phyloP scores from a whole-genome alignment of 2,797 vertebrate genomes.

The Pitangus sulphuratus region DNA sequence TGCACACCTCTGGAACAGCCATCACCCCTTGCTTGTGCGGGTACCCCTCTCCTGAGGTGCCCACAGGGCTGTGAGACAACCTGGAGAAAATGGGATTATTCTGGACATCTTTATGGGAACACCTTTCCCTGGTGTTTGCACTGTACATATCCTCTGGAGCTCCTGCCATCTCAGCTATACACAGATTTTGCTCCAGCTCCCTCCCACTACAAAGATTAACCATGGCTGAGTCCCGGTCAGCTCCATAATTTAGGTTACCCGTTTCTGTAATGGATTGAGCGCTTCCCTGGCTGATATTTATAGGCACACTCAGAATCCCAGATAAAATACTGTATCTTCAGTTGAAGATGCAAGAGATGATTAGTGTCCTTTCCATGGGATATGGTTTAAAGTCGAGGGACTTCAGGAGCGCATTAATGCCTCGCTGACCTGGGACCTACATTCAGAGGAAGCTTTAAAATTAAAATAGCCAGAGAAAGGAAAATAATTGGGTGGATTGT shows the following conservation, averaged over 20 bases:
- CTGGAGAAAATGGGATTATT: not conserved
- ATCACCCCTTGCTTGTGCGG: accelerated
- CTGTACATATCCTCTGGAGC: not conserved
- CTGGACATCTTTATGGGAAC: not conserved
- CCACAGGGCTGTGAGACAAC: not conserved
- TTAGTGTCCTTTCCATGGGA: not conserved
- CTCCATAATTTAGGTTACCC: not conserved
- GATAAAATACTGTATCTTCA: constrained; percentile 27
- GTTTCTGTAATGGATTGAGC: not conserved
- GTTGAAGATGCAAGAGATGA: constrained; percentile 4
- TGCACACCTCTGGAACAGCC: not conserved
- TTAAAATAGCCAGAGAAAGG: not conserved
- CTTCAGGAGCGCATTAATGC: constrained; percentile 1
- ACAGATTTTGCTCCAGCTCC: not conserved
- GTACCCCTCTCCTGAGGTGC: accelerated
- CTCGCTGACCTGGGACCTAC: constrained; percentile 37
- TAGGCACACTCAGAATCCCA: constrained; percentile 8
- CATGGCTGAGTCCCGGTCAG: not conserved
- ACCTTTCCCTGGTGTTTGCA: not conserved
- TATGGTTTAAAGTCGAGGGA: not conserved
- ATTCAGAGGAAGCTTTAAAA: constrained; percentile 23
- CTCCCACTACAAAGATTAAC: not conserved
- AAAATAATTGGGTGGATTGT: constrained; percentile 36
- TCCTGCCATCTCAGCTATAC: not conserved
- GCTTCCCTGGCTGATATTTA: constrained; percentile 45